Conservation (phyloP, 1,140 invertebrate genomes). For the Drusus annulatus region DNA sequence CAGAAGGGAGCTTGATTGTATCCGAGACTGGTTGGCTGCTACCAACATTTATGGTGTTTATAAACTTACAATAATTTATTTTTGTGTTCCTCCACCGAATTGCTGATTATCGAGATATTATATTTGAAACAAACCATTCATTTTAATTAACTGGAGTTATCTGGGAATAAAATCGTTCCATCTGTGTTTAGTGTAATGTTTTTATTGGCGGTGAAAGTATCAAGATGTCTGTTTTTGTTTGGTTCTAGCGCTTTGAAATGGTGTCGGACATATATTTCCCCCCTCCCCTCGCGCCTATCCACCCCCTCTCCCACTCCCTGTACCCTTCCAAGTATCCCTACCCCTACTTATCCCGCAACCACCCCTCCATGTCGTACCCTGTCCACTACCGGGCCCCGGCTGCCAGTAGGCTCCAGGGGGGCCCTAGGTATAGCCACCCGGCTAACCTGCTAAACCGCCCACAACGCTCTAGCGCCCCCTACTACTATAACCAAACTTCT, state of each 20-base stretch:
- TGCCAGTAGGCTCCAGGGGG: background rate
- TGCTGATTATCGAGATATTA: no score
- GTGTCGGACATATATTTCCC: conserved; percentile 81
- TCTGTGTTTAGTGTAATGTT: no score
- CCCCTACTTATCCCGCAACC: conserved; percentile 65
- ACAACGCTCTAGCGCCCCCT: conserved; percentile 30
- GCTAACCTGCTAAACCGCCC: conserved; percentile 44
- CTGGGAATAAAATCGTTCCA: no score
- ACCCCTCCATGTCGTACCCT: conserved; percentile 67
- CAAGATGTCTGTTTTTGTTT: conserved; percentile 57
- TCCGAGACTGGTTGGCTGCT: no score
- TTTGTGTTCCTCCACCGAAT: no score
- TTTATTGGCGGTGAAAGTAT: conserved; percentile 26
- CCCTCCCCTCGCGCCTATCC: conserved; percentile 63
- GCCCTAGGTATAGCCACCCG: conserved; percentile 26
- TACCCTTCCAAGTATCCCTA: conserved; percentile 58
- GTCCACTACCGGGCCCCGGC: conserved; percentile 58
- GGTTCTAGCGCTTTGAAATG: conserved; percentile 80
- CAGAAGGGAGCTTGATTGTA: no score
- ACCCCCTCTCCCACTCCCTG: conserved; percentile 57
- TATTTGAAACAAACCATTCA: no score
- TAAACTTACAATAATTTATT: no score
- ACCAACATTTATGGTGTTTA: no score
- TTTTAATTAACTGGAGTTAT: no score
- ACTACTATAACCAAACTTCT: conserved; percentile 54